Evolutionary conservation across 2,888 invertebrate species (phyloP).

Genomic region (Deladenus siricidicola): DNA sequence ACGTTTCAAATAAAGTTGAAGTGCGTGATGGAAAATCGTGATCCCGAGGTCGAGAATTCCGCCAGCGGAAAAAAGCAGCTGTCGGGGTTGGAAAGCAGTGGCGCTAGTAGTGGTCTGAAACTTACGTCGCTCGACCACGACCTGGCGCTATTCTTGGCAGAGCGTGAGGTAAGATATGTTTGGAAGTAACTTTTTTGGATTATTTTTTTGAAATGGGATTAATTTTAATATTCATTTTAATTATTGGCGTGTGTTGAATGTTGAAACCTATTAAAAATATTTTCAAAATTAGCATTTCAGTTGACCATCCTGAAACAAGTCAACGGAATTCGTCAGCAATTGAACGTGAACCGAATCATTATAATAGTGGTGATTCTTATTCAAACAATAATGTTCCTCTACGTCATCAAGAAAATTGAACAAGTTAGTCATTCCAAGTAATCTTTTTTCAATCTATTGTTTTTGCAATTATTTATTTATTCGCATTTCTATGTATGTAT

Average conservation of each 20-base stretch:
- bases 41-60: background rate
- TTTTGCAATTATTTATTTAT: too few species aligned
- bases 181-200: background rate
- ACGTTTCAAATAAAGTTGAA: background rate
- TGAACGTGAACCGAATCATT: background rate
- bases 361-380: background rate
- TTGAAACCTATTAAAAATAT: too few species aligned
- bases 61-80: background rate
- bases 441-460: too few species aligned
- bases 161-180: background rate
- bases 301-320: background rate
- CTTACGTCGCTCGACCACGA: background rate
- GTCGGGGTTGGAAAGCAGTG: background rate
- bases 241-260: too few species aligned
- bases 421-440: too few species aligned
- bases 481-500: too few species aligned
- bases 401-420: background rate
- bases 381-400: background rate
- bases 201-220: background rate
- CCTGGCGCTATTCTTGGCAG: conserved; percentile 4
- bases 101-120: background rate
- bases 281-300: too few species aligned
- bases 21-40: background rate
- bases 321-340: conserved; percentile 1
- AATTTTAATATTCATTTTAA: too few species aligned